Evolutionary conservation across 37 sponge, comb jelly and placozoan genomes (phyloP).

Genomic region (Eunapius fragilis): DNA sequence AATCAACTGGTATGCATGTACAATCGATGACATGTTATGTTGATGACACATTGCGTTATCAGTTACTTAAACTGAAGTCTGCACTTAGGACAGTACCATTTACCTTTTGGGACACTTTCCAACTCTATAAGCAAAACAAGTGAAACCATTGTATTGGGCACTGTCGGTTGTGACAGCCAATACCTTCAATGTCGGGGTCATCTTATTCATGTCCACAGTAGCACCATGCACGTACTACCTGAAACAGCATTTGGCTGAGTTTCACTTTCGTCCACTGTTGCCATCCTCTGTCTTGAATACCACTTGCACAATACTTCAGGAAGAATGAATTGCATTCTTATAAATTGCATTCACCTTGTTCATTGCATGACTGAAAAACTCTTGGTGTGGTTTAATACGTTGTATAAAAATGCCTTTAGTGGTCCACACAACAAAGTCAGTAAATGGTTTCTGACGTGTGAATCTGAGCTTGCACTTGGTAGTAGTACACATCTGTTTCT

Average conservation of each 20-base stretch:
- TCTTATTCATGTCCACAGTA: slow-evolving; percentile 14
- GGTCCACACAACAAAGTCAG: slow-evolving; percentile 44
- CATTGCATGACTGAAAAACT: slow-evolving; percentile 10
- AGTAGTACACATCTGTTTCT: slow-evolving; percentile 33
- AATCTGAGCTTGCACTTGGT: slow-evolving; percentile 47
- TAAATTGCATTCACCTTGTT: slow-evolving; percentile 9
- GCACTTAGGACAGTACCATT: slow-evolving; percentile 31
- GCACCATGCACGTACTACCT: neutral
- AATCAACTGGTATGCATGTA: neutral
- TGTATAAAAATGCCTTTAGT: slow-evolving; percentile 11
- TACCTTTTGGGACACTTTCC: slow-evolving; percentile 6
- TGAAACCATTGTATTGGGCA: slow-evolving; percentile 41
- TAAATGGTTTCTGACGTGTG: slow-evolving; percentile 4
- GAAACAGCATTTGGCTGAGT: neutral
- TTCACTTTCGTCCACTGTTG: neutral
- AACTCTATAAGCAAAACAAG: slow-evolving; percentile 19
- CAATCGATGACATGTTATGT: neutral
- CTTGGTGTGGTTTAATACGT: slow-evolving; percentile 6
- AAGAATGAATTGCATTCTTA: slow-evolving; percentile 1
- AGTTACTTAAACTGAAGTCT: slow-evolving; percentile 9
- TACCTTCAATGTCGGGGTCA: neutral
- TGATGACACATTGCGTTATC: neutral
- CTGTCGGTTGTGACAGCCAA: slow-evolving; percentile 38
- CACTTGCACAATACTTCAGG: slow-evolving; percentile 63
- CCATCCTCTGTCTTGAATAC: slow-evolving; percentile 12